These are phyloP conservation scores for Amphilophus citrinellus DNA, from an alignment of 2,113 vertebrate species.

Conservation along the genomic window DNA sequence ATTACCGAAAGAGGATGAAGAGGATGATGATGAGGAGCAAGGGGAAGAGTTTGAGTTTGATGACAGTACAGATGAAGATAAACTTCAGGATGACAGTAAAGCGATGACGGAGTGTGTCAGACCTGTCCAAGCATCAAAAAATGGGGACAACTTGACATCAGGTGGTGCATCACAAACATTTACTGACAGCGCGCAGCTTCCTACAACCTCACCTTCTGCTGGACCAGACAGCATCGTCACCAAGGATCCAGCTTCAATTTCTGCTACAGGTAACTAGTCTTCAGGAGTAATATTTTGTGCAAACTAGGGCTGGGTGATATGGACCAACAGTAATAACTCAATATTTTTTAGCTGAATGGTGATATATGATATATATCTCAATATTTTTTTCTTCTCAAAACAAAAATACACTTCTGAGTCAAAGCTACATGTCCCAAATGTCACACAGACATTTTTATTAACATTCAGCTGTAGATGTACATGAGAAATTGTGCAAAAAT, in stretches of 20 bases:
- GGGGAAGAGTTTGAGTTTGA: slow-evolving; percentile 72
- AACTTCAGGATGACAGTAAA: slow-evolving; percentile 21
- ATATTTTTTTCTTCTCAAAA: too few relatives aligned
- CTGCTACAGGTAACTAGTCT: slow-evolving; percentile 52
- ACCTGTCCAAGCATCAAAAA: slow-evolving; percentile 13
- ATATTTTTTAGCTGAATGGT: too few relatives aligned
- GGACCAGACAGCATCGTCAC: slow-evolving; percentile 45
- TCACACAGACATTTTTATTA: too few relatives aligned
- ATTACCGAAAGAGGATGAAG: slow-evolving; percentile 61
- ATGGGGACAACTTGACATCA: slow-evolving; percentile 20
- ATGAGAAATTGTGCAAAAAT: too few relatives aligned
- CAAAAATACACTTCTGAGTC: too few relatives aligned
- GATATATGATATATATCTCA: too few relatives aligned
- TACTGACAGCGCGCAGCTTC: background rate
- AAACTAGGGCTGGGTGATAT: background rate
- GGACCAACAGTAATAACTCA: too few relatives aligned
- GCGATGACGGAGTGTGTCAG: background rate
- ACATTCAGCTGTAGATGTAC: too few relatives aligned
- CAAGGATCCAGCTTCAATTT: background rate
- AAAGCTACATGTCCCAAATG: too few relatives aligned
- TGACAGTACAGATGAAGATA: slow-evolving; percentile 67
- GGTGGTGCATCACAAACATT: background rate
- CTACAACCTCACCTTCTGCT: slow-evolving; percentile 37
- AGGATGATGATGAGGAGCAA: slow-evolving; percentile 76
- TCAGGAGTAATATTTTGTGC: background rate